Evolutionary conservation across 1,140 invertebrate species (phyloP).

Genomic region (Sarcophaga peregrina): DNA sequence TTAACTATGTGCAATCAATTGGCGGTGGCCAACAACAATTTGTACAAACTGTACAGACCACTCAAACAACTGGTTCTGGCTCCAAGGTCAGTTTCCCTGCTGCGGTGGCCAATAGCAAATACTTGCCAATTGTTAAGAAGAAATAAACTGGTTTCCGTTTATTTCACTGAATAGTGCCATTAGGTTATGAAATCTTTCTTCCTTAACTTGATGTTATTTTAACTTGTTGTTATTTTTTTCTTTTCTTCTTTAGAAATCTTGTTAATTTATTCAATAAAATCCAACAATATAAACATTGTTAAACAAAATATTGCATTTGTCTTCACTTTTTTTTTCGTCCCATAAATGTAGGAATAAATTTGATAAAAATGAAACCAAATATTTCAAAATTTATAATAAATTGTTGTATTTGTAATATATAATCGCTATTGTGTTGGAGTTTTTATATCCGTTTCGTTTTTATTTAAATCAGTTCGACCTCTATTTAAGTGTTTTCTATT

Average conservation of each 20-base stretch:
- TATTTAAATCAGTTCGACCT: too few relatives aligned
- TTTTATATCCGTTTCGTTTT: too few relatives aligned
- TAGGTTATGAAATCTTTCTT: background rate
- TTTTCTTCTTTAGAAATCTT: background rate
- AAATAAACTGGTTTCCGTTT: slow-evolving; percentile 42
- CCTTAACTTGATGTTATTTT: too few relatives aligned
- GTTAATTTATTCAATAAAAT: background rate
- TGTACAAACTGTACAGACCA: background rate
- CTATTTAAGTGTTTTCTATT: too few relatives aligned
- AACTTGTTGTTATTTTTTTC: too few relatives aligned
- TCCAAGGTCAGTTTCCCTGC: slow-evolving; percentile 44
- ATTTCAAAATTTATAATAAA: too few relatives aligned
- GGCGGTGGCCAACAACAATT: slow-evolving; percentile 10
- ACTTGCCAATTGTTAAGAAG: slow-evolving; percentile 57
- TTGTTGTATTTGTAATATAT: too few relatives aligned
- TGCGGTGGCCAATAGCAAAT: slow-evolving; percentile 49
- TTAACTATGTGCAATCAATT: slow-evolving; percentile 17
- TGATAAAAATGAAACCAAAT: too few relatives aligned
- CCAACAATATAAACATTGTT: background rate
- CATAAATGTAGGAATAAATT: background rate
- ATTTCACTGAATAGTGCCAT: slow-evolving; percentile 25
- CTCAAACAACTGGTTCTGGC: slow-evolving; percentile 34
- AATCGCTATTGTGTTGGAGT: too few relatives aligned
- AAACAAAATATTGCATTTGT: background rate
- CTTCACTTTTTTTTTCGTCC: background rate